phyloP scores from a whole-genome alignment of 2,113 vertebrate species.

The Empidonax traillii region DNA sequence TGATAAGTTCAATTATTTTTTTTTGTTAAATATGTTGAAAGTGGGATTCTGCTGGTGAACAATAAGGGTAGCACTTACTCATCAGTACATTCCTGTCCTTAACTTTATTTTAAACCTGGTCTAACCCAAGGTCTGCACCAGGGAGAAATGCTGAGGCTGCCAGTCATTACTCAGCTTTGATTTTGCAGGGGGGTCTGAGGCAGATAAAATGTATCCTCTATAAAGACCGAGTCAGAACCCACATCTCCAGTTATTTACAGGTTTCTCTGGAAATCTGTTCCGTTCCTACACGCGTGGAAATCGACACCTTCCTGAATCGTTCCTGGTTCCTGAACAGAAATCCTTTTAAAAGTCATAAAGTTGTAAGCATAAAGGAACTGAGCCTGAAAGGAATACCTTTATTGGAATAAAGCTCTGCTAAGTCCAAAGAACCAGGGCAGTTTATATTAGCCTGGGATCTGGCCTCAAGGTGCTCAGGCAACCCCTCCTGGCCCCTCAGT shows the following conservation, averaged over 20 bases:
- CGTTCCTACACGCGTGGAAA: neutral
- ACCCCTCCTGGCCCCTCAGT: neutral
- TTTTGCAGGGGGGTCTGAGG: neutral
- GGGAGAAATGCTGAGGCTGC: neutral
- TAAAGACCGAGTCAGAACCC: neutral
- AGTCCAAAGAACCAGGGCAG: neutral
- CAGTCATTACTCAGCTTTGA: neutral
- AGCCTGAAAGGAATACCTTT: neutral
- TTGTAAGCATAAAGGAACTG: neutral
- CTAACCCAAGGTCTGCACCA: neutral
- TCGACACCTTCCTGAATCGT: neutral
- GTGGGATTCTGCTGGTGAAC: neutral
- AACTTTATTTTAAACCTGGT: neutral
- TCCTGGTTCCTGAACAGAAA: neutral
- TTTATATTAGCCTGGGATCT: neutral
- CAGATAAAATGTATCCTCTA: neutral
- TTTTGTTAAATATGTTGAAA: neutral
- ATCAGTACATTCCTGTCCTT: neutral
- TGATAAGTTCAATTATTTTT: neutral
- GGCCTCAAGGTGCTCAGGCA: slow-evolving; percentile 16
- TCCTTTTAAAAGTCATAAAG: neutral
- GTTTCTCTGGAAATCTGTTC: neutral
- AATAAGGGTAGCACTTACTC: neutral
- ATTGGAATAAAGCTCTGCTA: neutral
- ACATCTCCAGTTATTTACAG: neutral